Evolutionary conservation across 2,888 invertebrate species (phyloP).

Genomic region (Chrysolina oricalcia): DNA sequence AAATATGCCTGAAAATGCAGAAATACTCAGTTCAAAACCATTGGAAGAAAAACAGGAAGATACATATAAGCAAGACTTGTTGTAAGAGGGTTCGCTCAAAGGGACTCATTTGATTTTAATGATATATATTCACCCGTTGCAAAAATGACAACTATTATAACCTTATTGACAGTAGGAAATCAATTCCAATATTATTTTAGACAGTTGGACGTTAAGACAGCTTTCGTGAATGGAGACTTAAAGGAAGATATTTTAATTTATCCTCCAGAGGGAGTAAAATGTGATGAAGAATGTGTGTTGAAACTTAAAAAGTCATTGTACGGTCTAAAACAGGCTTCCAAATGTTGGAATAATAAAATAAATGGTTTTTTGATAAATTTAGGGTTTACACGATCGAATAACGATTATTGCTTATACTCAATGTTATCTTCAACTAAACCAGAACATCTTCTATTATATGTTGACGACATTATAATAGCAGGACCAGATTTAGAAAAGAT

Average conservation of each 20-base stretch:
- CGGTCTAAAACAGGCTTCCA: not conserved
- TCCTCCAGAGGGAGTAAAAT: slow-evolving; percentile 30
- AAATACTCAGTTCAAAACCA: no score
- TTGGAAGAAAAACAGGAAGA: no score
- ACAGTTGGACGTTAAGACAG: slow-evolving; percentile 38
- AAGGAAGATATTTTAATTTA: not conserved
- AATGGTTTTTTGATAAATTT: slow-evolving; percentile 29
- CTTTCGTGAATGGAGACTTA: slow-evolving; percentile 33
- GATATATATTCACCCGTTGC: not conserved
- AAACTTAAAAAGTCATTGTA: slow-evolving; percentile 26
- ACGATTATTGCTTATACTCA: not conserved
- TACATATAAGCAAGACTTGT: no score
- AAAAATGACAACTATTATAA: slow-evolving; percentile 32
- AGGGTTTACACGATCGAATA: not conserved
- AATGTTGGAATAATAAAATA: slow-evolving; percentile 37
- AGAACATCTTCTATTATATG: not conserved
- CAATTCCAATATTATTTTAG: slow-evolving; percentile 29
- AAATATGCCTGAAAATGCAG: no score
- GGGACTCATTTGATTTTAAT: no score
- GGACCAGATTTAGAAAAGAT: not conserved
- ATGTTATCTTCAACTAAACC: no score
- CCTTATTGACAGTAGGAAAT: slow-evolving; percentile 31
- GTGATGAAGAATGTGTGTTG: slow-evolving; percentile 15
- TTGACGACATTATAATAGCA: not conserved
- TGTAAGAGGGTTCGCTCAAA: no score